Evolutionary conservation across 2,888 invertebrate genomes (phyloP), one percentile per base, ranked within the genome.

Genomic region (Orchesella flavescens): DNA sequence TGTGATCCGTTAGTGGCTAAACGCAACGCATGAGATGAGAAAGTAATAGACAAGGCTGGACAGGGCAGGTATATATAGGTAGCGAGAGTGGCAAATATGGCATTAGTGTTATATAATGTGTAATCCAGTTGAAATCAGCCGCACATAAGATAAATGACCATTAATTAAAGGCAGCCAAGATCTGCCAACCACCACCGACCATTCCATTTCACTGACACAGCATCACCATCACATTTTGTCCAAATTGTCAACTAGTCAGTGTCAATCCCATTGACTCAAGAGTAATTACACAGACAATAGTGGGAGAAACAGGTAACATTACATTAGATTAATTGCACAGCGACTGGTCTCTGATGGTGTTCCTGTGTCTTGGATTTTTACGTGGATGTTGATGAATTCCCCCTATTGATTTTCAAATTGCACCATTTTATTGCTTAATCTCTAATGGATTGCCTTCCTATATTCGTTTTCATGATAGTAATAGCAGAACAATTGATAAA

Each of bases 301-400:
- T 15, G n/a, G 55, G 17, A 34, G n/a, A 17, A n/a, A 13, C 49
- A 49, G 74, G 61, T 74, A 21, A 49, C 63, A 74, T 74, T 74
- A 43, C 66, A 66, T 66, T 46, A 74, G 44, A 74, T 74, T 74
- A 74, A 74, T 74, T 74, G 57, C 72, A 34, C 43, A 7, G 44
- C 21, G 55, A 53, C 34, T 55, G 21, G 9, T 7, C n/a, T 57
- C n/a, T 24, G 53, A 55, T 24, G 71, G 44, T 57, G 57, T 57
- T 57, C 19, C 57, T 19, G 3, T 57, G 53, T 53, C 34, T 34
- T 34, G 34, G 34, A 4, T n/a, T n/a, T 57, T 57, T 19, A 15
- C 19, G 19, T 19, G 15, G 57, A 73, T 57, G 19, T 12, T 13
- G 21, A 59, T 59, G 43, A 19, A 5, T 73, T 73, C 7, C 34